These are phyloP conservation scores for Okapia johnstoni DNA, from an alignment of 2,113 vertebrate species.

Conservation along the genomic window DNA sequence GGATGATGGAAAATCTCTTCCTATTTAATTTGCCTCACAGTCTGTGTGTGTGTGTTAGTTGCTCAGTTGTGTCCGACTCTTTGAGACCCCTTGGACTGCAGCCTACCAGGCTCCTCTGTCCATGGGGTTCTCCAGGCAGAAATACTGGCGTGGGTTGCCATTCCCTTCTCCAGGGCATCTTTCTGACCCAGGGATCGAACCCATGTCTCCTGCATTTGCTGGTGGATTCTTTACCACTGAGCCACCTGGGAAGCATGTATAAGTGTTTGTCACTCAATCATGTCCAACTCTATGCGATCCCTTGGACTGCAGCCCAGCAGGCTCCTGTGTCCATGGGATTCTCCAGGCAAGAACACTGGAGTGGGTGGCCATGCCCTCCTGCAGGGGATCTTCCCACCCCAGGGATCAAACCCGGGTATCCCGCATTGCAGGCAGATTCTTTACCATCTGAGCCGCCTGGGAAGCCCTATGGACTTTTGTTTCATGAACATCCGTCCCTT, in stretches of 20 bases:
- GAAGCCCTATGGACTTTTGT: not conserved
- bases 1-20: not conserved
- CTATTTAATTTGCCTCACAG: accelerated
- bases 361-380: not conserved
- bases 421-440: not conserved
- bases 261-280: accelerated
- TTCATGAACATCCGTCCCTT: not conserved
- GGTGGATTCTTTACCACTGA: not conserved
- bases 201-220: accelerated
- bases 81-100: not conserved
- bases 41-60: not conserved
- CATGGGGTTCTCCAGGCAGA: not conserved
- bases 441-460: not conserved
- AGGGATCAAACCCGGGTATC: accelerated
- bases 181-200: not conserved
- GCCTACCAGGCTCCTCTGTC: not conserved
- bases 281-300: not conserved
- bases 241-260: not conserved
- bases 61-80: accelerated
- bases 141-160: not conserved
- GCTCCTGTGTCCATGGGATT: not conserved
- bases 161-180: not conserved
- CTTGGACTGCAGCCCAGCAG: not conserved
- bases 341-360: not conserved
- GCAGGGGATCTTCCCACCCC: not conserved